Evolutionary conservation across 2,113 vertebrate species (phyloP).

Genomic region (Psittacula cyanocephala): DNA sequence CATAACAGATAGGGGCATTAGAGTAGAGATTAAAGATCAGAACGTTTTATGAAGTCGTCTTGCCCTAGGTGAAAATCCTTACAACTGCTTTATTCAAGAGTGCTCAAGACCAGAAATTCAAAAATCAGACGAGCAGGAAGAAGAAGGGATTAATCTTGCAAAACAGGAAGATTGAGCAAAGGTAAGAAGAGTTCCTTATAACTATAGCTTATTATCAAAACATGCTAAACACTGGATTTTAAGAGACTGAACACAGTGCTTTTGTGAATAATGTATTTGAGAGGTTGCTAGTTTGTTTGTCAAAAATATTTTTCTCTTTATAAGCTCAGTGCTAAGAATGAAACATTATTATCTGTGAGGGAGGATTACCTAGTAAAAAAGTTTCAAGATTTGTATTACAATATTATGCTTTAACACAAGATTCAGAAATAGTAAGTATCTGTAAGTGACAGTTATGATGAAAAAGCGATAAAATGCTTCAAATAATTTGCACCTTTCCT

Average conservation of each 20-base stretch:
- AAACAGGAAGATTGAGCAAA: neutral
- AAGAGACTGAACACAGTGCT: neutral
- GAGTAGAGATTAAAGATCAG: neutral
- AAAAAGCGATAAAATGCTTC: neutral
- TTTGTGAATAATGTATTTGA: neutral
- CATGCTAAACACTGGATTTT: neutral
- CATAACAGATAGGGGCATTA: neutral
- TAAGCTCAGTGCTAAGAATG: neutral
- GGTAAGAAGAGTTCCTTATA: neutral
- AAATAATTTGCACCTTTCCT: neutral
- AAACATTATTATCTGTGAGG: neutral
- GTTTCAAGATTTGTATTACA: neutral
- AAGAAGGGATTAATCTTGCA: neutral
- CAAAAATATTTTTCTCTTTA: neutral
- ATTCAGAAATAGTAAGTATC: neutral
- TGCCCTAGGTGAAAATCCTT: neutral
- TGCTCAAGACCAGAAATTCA: neutral
- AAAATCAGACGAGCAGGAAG: neutral
- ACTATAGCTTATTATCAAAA: neutral
- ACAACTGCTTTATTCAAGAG: neutral
- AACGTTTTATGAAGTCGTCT: neutral
- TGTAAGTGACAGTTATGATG: neutral
- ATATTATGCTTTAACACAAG: neutral
- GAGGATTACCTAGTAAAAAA: neutral
- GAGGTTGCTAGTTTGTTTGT: neutral